Evolutionary conservation across 2,797 vertebrate species (phyloP), one percentile per base, ranked within the genome.

Genomic region (Myotis vivesi): DNA sequence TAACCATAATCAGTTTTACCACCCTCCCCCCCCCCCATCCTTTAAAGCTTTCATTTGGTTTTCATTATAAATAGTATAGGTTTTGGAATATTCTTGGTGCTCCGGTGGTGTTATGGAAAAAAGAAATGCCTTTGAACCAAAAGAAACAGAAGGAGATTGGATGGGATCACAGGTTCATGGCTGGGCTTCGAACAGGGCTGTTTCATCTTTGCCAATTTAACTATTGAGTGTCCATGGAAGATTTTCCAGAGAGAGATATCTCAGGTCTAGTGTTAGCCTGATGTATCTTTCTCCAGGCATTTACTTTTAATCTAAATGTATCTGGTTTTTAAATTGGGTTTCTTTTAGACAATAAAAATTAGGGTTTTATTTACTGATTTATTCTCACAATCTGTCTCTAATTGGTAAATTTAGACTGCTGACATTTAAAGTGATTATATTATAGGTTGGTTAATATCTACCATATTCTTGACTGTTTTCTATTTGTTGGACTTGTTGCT

Each of bases 51-150:
- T 76, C 49, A 59, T 12, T 87, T 46, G 25, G 28, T 44, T 33
- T 17, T 91, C 16, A 30, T 75, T 59, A 41, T 68, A 91, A 91
- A 44, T 59, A 69, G 11, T 16, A 64, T 16, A 75, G 6, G 4
- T 94, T 85, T 49, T n/a, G 11, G 87, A 73, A 94, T 28, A 19
- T 55, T 8, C 59, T 68, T 76, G 8, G 28, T 82, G 20, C 25
- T 30, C 30, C 12, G 8, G 1, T 13, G 23, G 28, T 79, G 28
- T 6, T 12, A 33, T 46, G 68, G 49, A 62, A 69, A 87, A 68
- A 59, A 28, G 3, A 68, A 71, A 19, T 11, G 57, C 4, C 33
- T 41, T 41, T 82, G 19, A 1, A 5, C 9, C 38, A 51, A 94
- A 90, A 36, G 66, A 71, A 51, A 77, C 44, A 20, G 28, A 71